Percentiles rank a stretch among this genome's conserved stretches.
Evolutionary conservation across 2,888 invertebrate genomes (phyloP).

Genomic region (Hanleya hanleyi): DNA sequence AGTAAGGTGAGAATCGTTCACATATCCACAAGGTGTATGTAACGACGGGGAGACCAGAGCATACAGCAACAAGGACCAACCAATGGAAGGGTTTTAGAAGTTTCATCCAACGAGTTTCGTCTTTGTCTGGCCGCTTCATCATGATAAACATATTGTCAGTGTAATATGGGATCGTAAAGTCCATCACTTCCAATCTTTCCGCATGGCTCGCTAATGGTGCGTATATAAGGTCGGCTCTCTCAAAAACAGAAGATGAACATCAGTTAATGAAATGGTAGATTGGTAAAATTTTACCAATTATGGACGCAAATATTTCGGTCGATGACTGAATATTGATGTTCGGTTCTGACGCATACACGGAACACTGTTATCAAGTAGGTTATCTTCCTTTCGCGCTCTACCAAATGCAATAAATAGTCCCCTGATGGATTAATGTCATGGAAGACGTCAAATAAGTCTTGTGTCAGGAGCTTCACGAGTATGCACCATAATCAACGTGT

Average conservation of each 20-base stretch:
- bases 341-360: too few relatives aligned
- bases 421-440: too few relatives aligned
- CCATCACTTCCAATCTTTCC: not conserved
- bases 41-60: not conserved
- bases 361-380: too few relatives aligned
- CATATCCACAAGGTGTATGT: not conserved
- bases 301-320: too few relatives aligned
- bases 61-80: not conserved
- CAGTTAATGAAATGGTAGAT: too few relatives aligned
- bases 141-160: not conserved
- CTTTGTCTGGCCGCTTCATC: not conserved
- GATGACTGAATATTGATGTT: too few relatives aligned
- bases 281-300: too few relatives aligned
- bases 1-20: not conserved
- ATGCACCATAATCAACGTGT: too few relatives aligned
- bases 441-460: too few relatives aligned
- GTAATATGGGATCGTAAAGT: slow-evolving; percentile 7
- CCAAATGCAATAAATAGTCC: too few relatives aligned
- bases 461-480: too few relatives aligned
- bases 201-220: not conserved
- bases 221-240: not conserved
- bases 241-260: not conserved
- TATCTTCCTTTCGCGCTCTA: too few relatives aligned
- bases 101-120: not conserved
- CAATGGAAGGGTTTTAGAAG: not conserved